phyloP scores from a whole-genome alignment of 2,888 invertebrate species.

The Oscheius sp. region DNA sequence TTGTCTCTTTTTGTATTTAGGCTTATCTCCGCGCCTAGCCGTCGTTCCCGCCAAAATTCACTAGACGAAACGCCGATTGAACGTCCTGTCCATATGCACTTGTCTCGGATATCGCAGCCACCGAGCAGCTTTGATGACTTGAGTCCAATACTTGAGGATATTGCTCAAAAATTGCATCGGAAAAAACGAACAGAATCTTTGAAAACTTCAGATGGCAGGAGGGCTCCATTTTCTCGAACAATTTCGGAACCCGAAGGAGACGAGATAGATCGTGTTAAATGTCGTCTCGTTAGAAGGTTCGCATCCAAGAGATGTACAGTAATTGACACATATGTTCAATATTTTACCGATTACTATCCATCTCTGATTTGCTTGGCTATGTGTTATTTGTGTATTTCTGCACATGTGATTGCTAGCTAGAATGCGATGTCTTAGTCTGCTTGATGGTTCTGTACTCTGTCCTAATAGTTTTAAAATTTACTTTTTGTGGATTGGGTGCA shows the following conservation, averaged over 20 bases:
- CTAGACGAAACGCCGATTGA: constrained; percentile 11
- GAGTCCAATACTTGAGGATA: constrained; percentile 41
- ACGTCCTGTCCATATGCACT: constrained; percentile 17
- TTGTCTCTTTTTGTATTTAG: constrained; percentile 23
- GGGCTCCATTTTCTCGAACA: constrained; percentile 24
- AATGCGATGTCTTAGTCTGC: not conserved
- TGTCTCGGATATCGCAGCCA: constrained; percentile 1
- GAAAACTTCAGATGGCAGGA: not conserved
- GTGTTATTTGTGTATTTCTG: not conserved
- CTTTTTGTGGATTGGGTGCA: too few species aligned
- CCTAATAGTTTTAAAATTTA: too few species aligned
- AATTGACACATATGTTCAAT: not conserved
- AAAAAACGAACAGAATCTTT: constrained; percentile 15
- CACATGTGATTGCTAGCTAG: not conserved
- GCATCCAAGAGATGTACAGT: constrained; percentile 2
- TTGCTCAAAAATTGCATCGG: constrained; percentile 13
- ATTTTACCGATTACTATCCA: not conserved
- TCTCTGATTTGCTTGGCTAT: not conserved
- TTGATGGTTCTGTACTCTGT: not conserved
- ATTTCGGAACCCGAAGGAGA: constrained; percentile 30
- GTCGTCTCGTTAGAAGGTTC: constrained; percentile 35
- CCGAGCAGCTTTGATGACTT: constrained; percentile 38
- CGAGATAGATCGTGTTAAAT: not conserved
- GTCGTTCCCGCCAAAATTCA: constrained; percentile 13
- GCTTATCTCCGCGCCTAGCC: constrained; percentile 12